Percentiles rank a stretch among this genome's conserved stretches.
Conservation (phyloP, 2,797 vertebrate species). For the Podarcis siculus region DNA sequence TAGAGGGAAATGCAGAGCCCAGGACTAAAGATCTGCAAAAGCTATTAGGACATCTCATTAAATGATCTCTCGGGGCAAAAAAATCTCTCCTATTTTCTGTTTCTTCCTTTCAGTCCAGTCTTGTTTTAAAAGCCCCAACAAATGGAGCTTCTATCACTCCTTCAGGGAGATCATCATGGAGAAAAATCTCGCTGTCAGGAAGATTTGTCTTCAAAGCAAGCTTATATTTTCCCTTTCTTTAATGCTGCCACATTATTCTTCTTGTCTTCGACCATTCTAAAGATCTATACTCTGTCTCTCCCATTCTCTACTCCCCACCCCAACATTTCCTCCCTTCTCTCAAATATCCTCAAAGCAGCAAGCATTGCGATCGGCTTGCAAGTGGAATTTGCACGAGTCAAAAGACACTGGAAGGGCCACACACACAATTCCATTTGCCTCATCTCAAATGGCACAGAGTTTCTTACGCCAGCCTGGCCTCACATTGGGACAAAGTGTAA, state of each 20-base stretch:
- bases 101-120: constrained; percentile 17
- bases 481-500: background rate
- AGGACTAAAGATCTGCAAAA: constrained; percentile 22
- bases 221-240: constrained; percentile 35
- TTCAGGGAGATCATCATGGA: constrained; percentile 8
- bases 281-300: constrained; percentile 19
- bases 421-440: background rate
- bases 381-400: too few relatives aligned
- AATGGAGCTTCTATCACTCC: constrained; percentile 15
- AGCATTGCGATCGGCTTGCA: too few relatives aligned
- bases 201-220: constrained; percentile 12
- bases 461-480: background rate
- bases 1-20: constrained; percentile 18
- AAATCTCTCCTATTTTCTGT: constrained; percentile 40
- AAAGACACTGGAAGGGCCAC: too few relatives aligned
- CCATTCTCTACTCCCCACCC: background rate
- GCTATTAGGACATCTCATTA: constrained; percentile 28
- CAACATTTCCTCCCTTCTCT: background rate
- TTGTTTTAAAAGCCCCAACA: constrained; percentile 32
- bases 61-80: constrained; percentile 33
- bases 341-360: background rate
- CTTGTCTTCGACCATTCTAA: constrained; percentile 24
- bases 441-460: background rate
- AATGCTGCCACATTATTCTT: constrained; percentile 3
- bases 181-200: constrained; percentile 46